These are phyloP conservation scores for Saturnia japonica DNA, from an alignment of 2,888 invertebrate species.

Conservation along the genomic window DNA sequence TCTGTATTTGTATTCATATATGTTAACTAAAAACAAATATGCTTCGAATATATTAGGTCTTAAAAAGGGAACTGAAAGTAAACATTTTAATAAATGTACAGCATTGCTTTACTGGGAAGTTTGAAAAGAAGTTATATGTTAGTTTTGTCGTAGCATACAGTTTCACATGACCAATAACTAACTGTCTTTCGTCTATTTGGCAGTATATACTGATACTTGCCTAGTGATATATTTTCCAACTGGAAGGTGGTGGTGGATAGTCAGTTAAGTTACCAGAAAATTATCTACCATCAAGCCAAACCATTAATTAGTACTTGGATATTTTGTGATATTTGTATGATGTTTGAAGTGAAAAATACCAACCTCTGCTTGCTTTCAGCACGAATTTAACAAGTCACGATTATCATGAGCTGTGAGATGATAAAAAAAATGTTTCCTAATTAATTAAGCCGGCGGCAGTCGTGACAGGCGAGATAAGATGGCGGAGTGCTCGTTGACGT, in stretches of 20 bases:
- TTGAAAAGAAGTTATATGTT: neutral
- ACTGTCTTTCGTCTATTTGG: neutral
- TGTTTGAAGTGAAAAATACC: neutral
- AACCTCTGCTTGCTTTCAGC: neutral
- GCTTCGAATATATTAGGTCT: neutral
- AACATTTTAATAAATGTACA: neutral
- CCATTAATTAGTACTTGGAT: neutral
- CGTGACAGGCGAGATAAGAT: constrained; percentile 7
- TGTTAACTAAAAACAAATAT: neutral
- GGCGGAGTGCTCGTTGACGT: neutral
- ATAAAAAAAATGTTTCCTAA: neutral
- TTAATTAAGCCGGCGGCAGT: constrained; percentile 14
- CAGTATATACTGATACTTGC: neutral
- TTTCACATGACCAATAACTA: neutral
- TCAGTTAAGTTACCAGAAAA: neutral
- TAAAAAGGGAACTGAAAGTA: neutral
- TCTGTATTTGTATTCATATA: neutral
- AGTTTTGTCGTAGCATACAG: neutral
- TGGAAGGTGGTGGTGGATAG: neutral
- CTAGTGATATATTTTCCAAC: neutral
- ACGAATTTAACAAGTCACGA: neutral
- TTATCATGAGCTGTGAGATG: neutral
- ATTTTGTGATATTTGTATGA: neutral
- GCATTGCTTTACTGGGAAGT: neutral
- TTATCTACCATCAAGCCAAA: neutral